Conservation (phyloP, 2,797 vertebrate genomes). For the Hemitrygon akajei region DNA sequence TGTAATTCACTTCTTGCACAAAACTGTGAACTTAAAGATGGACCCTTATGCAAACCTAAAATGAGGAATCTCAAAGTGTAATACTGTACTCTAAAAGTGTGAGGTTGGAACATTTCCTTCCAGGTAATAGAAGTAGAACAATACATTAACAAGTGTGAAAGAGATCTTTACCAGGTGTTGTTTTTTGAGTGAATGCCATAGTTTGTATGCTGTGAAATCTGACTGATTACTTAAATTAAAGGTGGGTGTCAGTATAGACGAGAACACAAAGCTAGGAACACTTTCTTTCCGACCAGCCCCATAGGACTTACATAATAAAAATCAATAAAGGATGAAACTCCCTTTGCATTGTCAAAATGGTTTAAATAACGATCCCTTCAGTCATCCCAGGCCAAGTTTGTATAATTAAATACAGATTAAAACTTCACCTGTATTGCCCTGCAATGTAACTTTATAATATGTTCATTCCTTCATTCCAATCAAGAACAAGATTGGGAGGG, state of each 20-base stretch:
- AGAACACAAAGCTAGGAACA: background rate
- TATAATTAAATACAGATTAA: background rate
- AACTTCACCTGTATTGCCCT: background rate
- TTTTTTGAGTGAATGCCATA: background rate
- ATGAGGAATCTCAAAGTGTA: background rate
- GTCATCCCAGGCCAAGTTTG: background rate
- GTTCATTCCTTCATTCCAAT: background rate
- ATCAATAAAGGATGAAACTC: background rate
- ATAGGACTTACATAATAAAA: background rate
- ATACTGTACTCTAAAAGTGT: background rate
- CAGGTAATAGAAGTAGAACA: background rate
- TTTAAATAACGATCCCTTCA: slow-evolving; percentile 5
- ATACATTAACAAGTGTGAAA: background rate
- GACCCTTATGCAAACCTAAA: background rate
- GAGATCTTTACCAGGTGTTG: background rate
- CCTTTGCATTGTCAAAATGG: background rate
- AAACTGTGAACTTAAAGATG: background rate
- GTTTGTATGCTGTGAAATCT: background rate
- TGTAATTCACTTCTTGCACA: background rate
- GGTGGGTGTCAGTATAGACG: background rate
- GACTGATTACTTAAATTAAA: background rate
- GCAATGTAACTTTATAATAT: background rate
- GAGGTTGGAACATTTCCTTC: background rate
- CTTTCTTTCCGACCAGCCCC: background rate
- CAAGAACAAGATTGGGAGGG: background rate